These are phyloP conservation scores for Poecilia gillii DNA, from an alignment of 2,797 vertebrate species.

Conservation along the genomic window DNA sequence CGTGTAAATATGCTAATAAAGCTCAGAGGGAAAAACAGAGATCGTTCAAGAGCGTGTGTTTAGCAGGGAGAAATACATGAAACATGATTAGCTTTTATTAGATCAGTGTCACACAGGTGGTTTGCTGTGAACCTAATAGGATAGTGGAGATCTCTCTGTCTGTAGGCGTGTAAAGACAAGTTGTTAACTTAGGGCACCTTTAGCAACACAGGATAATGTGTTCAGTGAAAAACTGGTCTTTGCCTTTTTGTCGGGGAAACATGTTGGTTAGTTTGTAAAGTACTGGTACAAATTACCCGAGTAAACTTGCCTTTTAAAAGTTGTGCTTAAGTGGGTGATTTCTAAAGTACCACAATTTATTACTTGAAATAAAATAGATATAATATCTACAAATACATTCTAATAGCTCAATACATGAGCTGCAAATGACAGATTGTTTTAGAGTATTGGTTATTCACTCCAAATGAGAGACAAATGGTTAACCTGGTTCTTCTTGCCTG, in stretches of 20 bases:
- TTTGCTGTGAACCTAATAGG: slow-evolving; percentile 15
- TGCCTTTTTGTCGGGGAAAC: neutral
- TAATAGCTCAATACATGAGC: neutral
- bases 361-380: neutral
- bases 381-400: neutral
- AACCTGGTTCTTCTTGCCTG: slow-evolving; percentile 28
- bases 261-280: neutral
- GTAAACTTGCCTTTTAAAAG: neutral
- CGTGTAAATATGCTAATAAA: neutral
- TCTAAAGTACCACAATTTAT: neutral
- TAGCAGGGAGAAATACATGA: neutral
- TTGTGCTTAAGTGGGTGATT: neutral
- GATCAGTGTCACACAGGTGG: slow-evolving; percentile 11
- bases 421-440: neutral
- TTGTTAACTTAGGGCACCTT: slow-evolving; percentile 4
- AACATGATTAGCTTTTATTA: neutral
- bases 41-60: neutral
- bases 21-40: neutral
- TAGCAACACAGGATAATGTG: neutral
- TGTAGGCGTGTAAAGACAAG: slow-evolving; percentile 9
- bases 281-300: neutral
- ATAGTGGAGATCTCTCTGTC: slow-evolving; percentile 8
- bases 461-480: slow-evolving; percentile 27
- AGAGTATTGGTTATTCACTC: neutral
- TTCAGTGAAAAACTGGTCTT: neutral